Percentiles rank a stretch among this genome's conserved stretches.
Conservation (phyloP, 2,113 vertebrate genomes). For the Alexandromys fortis region DNA sequence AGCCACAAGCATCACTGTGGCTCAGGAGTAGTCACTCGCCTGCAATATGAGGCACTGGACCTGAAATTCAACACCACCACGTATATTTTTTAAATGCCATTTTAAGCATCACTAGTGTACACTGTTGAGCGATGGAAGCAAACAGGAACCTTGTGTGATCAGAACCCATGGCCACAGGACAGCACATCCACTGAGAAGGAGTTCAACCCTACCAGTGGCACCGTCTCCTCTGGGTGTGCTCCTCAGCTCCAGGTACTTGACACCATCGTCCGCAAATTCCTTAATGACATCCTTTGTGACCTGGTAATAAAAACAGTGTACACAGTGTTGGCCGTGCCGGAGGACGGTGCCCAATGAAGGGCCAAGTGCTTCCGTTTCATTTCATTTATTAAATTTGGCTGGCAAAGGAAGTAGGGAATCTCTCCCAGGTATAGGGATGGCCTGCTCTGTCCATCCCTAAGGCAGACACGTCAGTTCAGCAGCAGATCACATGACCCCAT, state of each 20-base stretch:
- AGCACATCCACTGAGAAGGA: conserved; percentile 12
- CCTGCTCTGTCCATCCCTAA: neutral
- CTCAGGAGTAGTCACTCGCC: neutral
- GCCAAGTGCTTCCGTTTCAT: neutral
- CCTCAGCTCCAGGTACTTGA: conserved; percentile 96
- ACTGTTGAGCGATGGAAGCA: neutral
- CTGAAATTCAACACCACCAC: neutral
- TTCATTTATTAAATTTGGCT: conserved; percentile 9
- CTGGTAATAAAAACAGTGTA: conserved; percentile 82
- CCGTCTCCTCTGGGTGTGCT: conserved; percentile 94
- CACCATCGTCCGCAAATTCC: conserved; percentile 97
- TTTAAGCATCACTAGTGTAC: neutral
- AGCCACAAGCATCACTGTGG: neutral
- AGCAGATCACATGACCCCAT: neutral
- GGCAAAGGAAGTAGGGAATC: neutral
- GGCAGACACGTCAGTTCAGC: neutral
- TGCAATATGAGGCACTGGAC: neutral
- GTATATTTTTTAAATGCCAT: neutral
- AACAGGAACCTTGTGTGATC: neutral
- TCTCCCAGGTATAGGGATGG: neutral
- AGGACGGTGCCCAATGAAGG: neutral
- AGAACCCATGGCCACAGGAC: neutral
- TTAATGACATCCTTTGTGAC: conserved; percentile 96
- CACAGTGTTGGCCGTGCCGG: conserved; percentile 3
- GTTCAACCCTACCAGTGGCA: conserved; percentile 82